These are phyloP conservation scores for Siphamia tubifer DNA, from an alignment of 2,113 vertebrate genomes.

Conservation along the genomic window DNA sequence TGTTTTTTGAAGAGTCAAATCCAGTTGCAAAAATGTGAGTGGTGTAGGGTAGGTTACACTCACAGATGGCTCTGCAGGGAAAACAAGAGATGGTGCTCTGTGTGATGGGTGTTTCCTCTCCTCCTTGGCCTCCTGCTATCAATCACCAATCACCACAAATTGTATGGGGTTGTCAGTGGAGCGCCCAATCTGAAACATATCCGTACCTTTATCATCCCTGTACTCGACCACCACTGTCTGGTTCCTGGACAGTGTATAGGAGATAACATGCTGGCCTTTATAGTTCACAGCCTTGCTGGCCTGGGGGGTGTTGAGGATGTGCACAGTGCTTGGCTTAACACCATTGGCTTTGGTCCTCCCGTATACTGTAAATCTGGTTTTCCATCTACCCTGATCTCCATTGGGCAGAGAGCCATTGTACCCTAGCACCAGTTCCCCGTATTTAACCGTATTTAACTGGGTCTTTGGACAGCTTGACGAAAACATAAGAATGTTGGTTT, in stretches of 20 bases:
- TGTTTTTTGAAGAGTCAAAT: conserved; percentile 98
- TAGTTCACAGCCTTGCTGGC: conserved; percentile 94
- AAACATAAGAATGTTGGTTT: conserved; percentile 87
- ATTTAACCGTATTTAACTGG: conserved; percentile 94
- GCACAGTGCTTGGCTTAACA: conserved; percentile 93
- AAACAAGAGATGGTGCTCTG: conserved; percentile 99
- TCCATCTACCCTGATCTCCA: conserved; percentile 93
- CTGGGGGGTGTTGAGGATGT: conserved; percentile 93
- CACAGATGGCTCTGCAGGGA: conserved; percentile 95
- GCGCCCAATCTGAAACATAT: conserved; percentile 99
- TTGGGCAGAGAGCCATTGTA: conserved; percentile 95
- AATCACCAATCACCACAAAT: conserved; percentile 98
- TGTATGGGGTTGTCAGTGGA: conserved; percentile 98
- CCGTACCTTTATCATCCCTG: conserved; percentile 93
- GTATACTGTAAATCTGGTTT: conserved; percentile 96
- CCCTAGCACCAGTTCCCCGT: conserved; percentile 93
- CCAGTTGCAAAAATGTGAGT: conserved; percentile 96
- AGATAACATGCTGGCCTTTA: conserved; percentile 97
- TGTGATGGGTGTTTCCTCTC: conserved; percentile 91
- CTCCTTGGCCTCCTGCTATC: conserved; percentile 88
- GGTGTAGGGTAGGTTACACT: conserved; percentile 88
- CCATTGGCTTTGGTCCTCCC: conserved; percentile 92
- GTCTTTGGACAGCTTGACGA: conserved; percentile 89
- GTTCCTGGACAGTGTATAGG: conserved; percentile 94
- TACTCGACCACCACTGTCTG: conserved; percentile 98